Percentiles rank a stretch among this genome's conserved stretches.
These are phyloP conservation scores for Ips typographus DNA, from an alignment of 1,140 invertebrate species.

Conservation along the genomic window DNA sequence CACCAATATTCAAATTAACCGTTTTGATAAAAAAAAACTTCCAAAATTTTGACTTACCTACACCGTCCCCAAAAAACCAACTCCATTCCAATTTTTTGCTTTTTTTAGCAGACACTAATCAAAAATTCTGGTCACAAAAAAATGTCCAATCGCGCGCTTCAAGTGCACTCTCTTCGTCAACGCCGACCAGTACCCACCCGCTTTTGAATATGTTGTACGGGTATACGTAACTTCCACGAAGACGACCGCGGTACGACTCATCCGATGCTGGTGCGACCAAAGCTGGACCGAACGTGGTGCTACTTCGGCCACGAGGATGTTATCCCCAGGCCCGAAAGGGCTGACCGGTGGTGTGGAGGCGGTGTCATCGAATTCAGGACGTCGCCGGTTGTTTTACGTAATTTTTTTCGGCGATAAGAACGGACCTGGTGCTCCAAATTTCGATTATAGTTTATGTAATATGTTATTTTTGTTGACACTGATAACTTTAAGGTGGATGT, in stretches of 20 bases:
- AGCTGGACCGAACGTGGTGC: conserved; percentile 14
- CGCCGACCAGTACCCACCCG: neutral
- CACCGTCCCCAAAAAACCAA: conserved; percentile 6
- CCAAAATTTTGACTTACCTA: conserved; percentile 3
- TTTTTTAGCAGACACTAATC: neutral
- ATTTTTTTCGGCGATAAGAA: conserved; percentile 1
- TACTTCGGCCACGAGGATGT: neutral
- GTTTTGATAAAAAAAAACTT: neutral
- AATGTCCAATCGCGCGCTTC: neutral
- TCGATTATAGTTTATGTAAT: neutral
- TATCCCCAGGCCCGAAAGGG: conserved; percentile 8
- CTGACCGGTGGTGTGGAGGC: conserved; percentile 10
- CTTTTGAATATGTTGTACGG: too few species aligned
- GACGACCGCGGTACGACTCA: conserved; percentile 16
- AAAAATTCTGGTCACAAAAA: conserved; percentile 3
- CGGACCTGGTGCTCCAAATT: neutral
- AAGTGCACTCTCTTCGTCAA: neutral
- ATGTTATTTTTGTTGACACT: neutral
- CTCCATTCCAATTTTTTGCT: conserved; percentile 2
- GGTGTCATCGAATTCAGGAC: neutral
- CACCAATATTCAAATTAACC: neutral
- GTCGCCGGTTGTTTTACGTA: conserved; percentile 5
- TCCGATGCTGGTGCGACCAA: conserved; percentile 5
- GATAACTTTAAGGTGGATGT: neutral
- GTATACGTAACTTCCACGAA: conserved; percentile 7